Conservation (phyloP, 1,140 invertebrate genomes). For the Plectrocnemia conspersa region DNA sequence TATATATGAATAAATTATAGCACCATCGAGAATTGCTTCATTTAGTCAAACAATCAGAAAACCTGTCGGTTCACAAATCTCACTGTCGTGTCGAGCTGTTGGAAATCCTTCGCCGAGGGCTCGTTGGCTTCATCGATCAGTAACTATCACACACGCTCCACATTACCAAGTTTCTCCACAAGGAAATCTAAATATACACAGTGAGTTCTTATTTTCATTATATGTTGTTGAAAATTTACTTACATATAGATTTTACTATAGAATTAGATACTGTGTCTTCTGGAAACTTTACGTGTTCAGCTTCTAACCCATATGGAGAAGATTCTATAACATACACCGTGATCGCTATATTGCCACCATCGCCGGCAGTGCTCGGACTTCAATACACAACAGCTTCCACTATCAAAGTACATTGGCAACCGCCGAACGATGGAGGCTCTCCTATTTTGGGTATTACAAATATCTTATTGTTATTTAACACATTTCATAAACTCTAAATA, state of each 20-base stretch:
- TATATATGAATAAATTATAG: slow-evolving; percentile 39
- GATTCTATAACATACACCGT: slow-evolving; percentile 72
- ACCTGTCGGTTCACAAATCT: slow-evolving; percentile 53
- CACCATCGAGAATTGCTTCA: slow-evolving; percentile 62
- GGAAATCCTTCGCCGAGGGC: slow-evolving; percentile 60
- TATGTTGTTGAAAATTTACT: background rate
- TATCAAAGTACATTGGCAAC: slow-evolving; percentile 61
- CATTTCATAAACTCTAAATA: slow-evolving; percentile 6
- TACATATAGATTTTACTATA: slow-evolving; percentile 36
- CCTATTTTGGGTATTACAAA: slow-evolving; percentile 58
- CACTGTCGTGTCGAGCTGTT: slow-evolving; percentile 57
- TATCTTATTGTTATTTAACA: background rate
- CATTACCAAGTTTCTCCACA: slow-evolving; percentile 58
- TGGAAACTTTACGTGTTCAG: slow-evolving; percentile 76
- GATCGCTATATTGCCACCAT: slow-evolving; percentile 63
- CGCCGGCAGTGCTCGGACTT: slow-evolving; percentile 57
- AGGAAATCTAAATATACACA: slow-evolving; percentile 58
- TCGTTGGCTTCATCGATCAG: slow-evolving; percentile 56
- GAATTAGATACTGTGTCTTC: slow-evolving; percentile 59
- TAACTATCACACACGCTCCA: slow-evolving; percentile 56
- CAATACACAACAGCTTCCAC: slow-evolving; percentile 64
- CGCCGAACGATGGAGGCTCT: slow-evolving; percentile 57
- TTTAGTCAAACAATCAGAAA: slow-evolving; percentile 59
- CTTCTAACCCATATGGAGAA: slow-evolving; percentile 69
- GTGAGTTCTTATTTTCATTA: slow-evolving; percentile 38